Conservation (phyloP, 2,888 invertebrate genomes). For the Chrysolina americana region DNA sequence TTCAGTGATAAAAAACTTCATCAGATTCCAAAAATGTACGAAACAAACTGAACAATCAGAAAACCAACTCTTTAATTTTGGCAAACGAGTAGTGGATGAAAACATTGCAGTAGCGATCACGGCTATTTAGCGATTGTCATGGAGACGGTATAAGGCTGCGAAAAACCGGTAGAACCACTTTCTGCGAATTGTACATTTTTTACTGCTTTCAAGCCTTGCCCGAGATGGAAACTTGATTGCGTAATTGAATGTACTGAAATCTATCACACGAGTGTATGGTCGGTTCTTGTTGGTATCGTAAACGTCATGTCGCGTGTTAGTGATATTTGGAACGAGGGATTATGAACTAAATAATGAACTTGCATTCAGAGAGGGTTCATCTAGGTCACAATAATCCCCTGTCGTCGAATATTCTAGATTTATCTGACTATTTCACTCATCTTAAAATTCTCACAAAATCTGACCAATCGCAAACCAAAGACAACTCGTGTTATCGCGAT, state of each 20-base stretch:
- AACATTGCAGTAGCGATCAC: conserved; percentile 7
- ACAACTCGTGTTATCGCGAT: no score
- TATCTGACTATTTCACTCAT: no score
- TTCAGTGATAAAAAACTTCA: neutral
- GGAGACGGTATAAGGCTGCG: conserved; percentile 13
- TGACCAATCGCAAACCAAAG: no score
- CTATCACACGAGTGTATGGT: neutral
- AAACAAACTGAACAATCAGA: neutral
- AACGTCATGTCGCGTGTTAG: neutral
- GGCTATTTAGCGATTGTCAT: conserved; percentile 10
- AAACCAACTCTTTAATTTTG: neutral
- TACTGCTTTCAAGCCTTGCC: conserved; percentile 2
- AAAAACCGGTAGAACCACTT: conserved; percentile 14
- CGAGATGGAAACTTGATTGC: conserved; percentile 16
- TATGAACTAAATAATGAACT: no score
- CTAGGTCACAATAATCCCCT: no score
- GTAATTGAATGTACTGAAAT: conserved; percentile 1
- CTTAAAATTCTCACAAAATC: no score
- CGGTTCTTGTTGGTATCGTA: conserved; percentile 1
- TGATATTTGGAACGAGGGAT: no score
- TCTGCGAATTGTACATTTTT: conserved; percentile 16
- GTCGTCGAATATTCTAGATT: no score
- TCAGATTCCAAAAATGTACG: no score
- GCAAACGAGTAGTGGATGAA: conserved; percentile 2
- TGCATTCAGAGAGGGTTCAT: no score